phyloP scores from a whole-genome alignment of 2,888 invertebrate genomes.

The Harpalus rufipes region DNA sequence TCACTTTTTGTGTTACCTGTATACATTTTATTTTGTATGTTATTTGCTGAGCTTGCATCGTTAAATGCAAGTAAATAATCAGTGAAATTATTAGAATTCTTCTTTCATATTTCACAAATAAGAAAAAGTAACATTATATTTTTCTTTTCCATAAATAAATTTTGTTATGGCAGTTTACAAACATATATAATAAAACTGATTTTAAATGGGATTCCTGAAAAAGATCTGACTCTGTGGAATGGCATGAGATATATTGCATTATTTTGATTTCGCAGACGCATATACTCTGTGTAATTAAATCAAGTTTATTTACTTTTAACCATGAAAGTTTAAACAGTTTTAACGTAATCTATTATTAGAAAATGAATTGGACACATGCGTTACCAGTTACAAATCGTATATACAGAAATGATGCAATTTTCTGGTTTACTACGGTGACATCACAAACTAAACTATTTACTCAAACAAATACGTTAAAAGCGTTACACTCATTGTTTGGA shows the following conservation, averaged over 20 bases:
- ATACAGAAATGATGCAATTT: constrained; percentile 22
- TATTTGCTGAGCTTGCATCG: too few species aligned
- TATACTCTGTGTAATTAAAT: constrained; percentile 11
- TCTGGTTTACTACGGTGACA: constrained; percentile 27
- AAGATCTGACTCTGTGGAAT: not conserved
- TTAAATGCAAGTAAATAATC: too few species aligned
- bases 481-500: not conserved
- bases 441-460: constrained; percentile 24
- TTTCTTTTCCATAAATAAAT: too few species aligned
- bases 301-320: constrained; percentile 12
- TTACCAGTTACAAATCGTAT: constrained; percentile 12
- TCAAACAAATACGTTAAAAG: constrained; percentile 9
- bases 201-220: too few species aligned
- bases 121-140: too few species aligned
- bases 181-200: too few species aligned
- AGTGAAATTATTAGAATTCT: too few species aligned
- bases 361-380: constrained; percentile 13
- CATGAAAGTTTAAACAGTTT: constrained; percentile 20
- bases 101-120: too few species aligned
- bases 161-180: too few species aligned
- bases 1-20: too few species aligned
- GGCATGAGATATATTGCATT: not conserved
- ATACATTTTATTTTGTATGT: too few species aligned
- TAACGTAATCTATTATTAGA: constrained; percentile 45
- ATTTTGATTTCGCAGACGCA: not conserved